These are phyloP conservation scores for Orchestes rusci DNA, from an alignment of 2,888 invertebrate species.

Conservation along the genomic window DNA sequence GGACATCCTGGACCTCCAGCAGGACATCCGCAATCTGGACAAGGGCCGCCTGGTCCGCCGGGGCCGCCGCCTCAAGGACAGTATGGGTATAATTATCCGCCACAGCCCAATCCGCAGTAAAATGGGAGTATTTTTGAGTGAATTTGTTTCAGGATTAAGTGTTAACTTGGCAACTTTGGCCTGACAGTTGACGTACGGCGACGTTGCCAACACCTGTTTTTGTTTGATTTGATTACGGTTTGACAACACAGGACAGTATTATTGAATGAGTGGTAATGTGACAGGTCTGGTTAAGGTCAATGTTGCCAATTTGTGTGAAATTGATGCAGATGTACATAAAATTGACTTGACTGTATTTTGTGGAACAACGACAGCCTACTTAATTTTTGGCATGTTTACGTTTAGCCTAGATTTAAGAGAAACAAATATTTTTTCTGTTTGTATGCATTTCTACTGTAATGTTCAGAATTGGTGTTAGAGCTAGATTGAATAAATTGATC, in stretches of 20 bases:
- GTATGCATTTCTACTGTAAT: no score
- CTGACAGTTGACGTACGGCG: not conserved
- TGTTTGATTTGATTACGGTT: not conserved
- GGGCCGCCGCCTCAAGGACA: conserved; percentile 57
- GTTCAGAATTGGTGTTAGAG: no score
- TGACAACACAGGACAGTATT: not conserved
- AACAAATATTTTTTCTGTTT: no score
- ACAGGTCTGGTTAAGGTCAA: no score
- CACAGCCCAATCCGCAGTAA: conserved; percentile 64
- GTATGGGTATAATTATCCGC: conserved; percentile 72
- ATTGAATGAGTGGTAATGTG: not conserved
- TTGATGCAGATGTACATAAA: no score
- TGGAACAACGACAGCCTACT: no score
- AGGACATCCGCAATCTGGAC: conserved; percentile 3
- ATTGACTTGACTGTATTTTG: no score
- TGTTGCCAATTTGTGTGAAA: no score
- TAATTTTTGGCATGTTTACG: no score
- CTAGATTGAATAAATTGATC: no score
- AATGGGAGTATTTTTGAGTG: not conserved
- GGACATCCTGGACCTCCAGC: conserved; percentile 7
- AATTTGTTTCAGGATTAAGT: not conserved
- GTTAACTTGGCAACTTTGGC: not conserved
- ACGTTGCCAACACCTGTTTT: not conserved
- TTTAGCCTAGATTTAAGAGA: no score
- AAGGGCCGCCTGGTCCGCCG: conserved; percentile 8